Evolutionary conservation across 2,888 invertebrate species (phyloP).

Genomic region (Drosophila crucigera): DNA sequence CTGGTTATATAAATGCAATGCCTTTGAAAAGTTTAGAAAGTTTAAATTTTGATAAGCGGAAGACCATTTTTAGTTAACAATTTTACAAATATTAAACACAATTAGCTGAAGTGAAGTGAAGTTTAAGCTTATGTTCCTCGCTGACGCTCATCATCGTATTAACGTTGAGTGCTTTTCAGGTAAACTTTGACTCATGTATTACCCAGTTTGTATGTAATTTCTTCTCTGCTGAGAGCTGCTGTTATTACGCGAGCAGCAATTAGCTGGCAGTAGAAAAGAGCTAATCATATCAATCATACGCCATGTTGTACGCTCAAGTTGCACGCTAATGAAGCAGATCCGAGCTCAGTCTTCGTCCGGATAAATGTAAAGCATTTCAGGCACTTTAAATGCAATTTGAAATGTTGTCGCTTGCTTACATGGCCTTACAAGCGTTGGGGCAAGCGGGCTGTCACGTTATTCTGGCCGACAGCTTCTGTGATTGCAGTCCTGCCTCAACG

Average conservation of each 20-base stretch:
- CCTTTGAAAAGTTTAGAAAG: background rate
- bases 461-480: conserved; percentile 11
- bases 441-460: conserved; percentile 3
- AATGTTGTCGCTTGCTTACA: conserved; percentile 73
- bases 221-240: background rate
- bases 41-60: background rate
- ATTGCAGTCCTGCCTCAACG: conserved; percentile 23
- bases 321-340: conserved; percentile 56
- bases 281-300: conserved; percentile 74
- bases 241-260: conserved; percentile 58
- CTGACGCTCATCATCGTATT: background rate
- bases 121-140: background rate
- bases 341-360: background rate
- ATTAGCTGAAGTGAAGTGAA: background rate
- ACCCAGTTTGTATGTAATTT: background rate
- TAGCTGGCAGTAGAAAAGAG: conserved; percentile 35
- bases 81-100: background rate
- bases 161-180: background rate
- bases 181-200: background rate
- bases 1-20: too few relatives aligned
- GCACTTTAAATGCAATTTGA: conserved; percentile 75
- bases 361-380: conserved; percentile 49
- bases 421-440: conserved; percentile 28
- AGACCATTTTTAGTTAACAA: background rate
- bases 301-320: conserved; percentile 53